phyloP scores from a whole-genome alignment of 2,797 vertebrate genomes.

The Melanogrammus aeglefinus region DNA sequence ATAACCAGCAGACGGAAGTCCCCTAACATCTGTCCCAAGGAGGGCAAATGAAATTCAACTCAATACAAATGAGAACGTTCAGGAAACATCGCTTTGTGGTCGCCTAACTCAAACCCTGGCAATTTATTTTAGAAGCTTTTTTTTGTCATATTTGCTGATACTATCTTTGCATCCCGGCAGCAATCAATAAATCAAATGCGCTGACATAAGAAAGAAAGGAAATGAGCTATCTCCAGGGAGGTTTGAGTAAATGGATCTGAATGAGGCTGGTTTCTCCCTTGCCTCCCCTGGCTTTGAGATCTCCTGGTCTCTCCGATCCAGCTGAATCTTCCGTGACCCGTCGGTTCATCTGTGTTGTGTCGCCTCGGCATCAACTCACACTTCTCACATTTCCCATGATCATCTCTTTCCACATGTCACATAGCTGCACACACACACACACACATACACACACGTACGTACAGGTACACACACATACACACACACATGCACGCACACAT shows the following conservation, averaged over 20 bases:
- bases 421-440: slow-evolving; percentile 1
- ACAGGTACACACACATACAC: background rate
- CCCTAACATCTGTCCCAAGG: background rate
- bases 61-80: background rate
- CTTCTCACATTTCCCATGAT: slow-evolving; percentile 43
- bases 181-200: no score
- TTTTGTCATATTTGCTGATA: no score
- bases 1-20: slow-evolving; percentile 19
- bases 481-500: background rate
- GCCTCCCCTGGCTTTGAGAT: background rate
- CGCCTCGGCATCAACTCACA: background rate
- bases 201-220: no score
- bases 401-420: slow-evolving; percentile 49
- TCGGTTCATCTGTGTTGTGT: background rate
- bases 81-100: background rate
- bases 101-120: background rate
- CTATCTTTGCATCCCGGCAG: no score
- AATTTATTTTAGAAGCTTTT: no score
- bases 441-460: background rate
- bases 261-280: no score
- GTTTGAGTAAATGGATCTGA: no score
- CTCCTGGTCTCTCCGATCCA: background rate
- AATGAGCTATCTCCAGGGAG: no score
- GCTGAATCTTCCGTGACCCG: background rate
- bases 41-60: background rate